phyloP scores from a whole-genome alignment of 1,140 invertebrate genomes.

The Grapholita molesta region DNA sequence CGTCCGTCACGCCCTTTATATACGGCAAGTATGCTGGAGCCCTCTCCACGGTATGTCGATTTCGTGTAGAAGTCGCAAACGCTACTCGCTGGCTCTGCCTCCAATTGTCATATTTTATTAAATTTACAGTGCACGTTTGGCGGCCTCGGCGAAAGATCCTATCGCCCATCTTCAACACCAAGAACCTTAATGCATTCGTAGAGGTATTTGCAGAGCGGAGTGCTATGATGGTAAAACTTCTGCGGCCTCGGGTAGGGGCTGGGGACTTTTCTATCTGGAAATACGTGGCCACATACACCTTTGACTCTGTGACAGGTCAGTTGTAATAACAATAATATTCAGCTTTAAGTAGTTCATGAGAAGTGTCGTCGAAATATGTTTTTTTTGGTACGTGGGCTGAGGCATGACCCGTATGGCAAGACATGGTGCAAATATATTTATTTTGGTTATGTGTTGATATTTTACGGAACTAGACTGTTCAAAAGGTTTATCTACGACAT shows the following conservation, averaged over 20 bases:
- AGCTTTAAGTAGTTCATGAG: no score
- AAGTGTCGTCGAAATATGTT: neutral
- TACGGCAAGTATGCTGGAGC: no score
- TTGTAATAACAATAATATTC: no score
- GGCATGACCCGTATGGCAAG: no score
- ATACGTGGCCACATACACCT: constrained; percentile 25
- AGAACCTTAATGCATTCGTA: constrained; percentile 23
- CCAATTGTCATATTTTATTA: neutral
- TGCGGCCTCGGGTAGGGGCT: neutral
- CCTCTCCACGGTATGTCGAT: no score
- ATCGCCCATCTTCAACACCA: constrained; percentile 21
- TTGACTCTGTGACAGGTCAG: constrained; percentile 30
- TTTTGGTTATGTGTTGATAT: no score
- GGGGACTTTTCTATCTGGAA: constrained; percentile 24
- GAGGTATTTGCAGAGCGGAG: constrained; percentile 24
- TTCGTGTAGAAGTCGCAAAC: no score
- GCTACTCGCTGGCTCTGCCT: no score
- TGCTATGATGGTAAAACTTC: constrained; percentile 6
- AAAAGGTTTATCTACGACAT: no score
- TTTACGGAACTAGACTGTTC: no score
- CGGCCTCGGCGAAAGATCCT: constrained; percentile 33
- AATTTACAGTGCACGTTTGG: neutral
- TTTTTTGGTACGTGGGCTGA: neutral
- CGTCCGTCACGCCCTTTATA: no score
- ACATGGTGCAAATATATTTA: no score